Percentiles rank a stretch among this genome's conserved stretches.
phyloP scores from a whole-genome alignment of 1,140 invertebrate genomes.

The Drosophila nikananu region DNA sequence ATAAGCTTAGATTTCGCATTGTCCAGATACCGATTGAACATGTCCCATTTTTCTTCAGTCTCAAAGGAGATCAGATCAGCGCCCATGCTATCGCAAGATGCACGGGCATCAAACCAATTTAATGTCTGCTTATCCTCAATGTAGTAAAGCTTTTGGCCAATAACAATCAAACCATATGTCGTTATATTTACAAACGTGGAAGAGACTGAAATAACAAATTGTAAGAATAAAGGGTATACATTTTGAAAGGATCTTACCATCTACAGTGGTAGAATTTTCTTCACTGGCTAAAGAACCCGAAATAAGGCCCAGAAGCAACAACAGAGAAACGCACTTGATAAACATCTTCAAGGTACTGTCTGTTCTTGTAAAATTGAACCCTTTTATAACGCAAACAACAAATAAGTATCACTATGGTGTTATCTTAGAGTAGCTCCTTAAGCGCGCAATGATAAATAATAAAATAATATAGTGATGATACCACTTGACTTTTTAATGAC shows the following conservation, averaged over 20 bases:
- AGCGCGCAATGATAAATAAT: too few relatives aligned
- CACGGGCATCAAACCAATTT: neutral
- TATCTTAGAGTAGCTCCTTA: neutral
- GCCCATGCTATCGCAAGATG: neutral
- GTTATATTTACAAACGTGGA: neutral
- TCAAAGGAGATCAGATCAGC: slow-evolving; percentile 6
- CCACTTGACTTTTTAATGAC: neutral
- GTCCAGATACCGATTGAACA: neutral
- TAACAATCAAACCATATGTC: neutral
- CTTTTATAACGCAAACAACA: slow-evolving; percentile 1
- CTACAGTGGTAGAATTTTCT: neutral
- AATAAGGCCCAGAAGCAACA: neutral
- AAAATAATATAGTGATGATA: neutral
- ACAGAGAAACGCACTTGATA: neutral
- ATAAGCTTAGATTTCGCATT: neutral
- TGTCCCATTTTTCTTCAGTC: neutral
- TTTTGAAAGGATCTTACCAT: neutral
- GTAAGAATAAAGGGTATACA: too few relatives aligned
- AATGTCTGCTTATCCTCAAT: neutral
- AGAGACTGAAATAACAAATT: neutral
- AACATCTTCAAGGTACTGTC: slow-evolving; percentile 2
- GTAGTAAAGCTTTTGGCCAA: slow-evolving; percentile 2
- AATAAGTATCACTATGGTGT: neutral
- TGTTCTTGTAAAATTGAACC: neutral
- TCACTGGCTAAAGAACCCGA: neutral